Evolutionary conservation across 2,113 vertebrate species (phyloP).

Genomic region (Progne subis): DNA sequence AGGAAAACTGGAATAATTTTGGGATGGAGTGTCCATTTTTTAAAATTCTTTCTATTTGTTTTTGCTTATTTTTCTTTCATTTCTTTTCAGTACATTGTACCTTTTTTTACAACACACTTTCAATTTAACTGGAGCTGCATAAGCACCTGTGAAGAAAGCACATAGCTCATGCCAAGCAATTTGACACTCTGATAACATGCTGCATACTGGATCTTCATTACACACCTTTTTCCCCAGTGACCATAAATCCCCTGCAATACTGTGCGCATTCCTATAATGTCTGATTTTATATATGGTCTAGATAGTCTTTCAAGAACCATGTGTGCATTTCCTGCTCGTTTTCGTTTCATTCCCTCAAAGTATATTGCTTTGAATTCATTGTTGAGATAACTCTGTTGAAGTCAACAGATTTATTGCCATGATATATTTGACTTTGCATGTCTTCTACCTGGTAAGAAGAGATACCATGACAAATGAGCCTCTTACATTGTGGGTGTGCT

Average conservation of each 20-base stretch:
- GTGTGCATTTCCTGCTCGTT: neutral
- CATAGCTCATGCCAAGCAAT: neutral
- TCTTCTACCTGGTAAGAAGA: neutral
- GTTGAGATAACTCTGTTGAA: neutral
- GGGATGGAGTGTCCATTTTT: neutral
- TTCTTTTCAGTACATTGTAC: neutral
- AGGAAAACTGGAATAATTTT: neutral
- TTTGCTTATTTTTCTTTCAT: neutral
- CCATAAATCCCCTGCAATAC: neutral
- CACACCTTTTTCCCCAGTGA: neutral
- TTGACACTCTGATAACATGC: neutral
- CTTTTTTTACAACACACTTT: neutral
- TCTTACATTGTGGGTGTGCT: neutral
- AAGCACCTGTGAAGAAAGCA: neutral
- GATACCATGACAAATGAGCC: neutral
- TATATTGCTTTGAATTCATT: neutral
- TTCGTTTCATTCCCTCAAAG: neutral
- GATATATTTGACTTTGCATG: conserved; percentile 15
- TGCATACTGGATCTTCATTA: neutral
- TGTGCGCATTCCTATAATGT: neutral
- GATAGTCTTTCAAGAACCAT: neutral
- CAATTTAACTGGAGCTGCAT: neutral
- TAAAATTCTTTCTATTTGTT: neutral
- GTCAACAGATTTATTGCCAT: neutral
- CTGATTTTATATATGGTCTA: neutral